Evolutionary conservation across 2,888 invertebrate genomes (phyloP).

Genomic region (Mimas tiliae): DNA sequence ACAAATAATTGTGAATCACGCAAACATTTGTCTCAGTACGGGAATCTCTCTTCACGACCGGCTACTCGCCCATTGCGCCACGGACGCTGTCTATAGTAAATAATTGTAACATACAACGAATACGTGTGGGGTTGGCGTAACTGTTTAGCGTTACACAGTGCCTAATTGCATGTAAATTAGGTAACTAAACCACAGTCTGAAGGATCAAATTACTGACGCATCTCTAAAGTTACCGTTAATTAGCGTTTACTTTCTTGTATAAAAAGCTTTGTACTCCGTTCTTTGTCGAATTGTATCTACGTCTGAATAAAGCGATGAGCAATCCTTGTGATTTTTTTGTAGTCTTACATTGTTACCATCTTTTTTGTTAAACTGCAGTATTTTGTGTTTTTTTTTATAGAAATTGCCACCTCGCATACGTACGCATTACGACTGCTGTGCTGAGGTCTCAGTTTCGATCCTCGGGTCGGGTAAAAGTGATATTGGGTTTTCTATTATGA

Average conservation of each 20-base stretch:
- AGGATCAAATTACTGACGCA: slow-evolving; percentile 25
- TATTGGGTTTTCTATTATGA: too few relatives aligned
- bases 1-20: too few relatives aligned
- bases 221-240: slow-evolving; percentile 30
- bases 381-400: neutral
- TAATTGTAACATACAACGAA: too few relatives aligned
- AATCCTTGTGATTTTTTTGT: neutral
- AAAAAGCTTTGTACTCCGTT: slow-evolving; percentile 10
- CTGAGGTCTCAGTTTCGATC: too few relatives aligned
- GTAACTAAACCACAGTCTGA: slow-evolving; percentile 22
- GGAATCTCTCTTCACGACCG: too few relatives aligned
- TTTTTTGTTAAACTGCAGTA: neutral
- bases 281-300: slow-evolving; percentile 13
- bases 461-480: too few relatives aligned
- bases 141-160: neutral
- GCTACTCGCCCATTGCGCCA: too few relatives aligned
- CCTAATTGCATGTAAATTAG: slow-evolving; percentile 7
- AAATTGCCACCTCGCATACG: too few relatives aligned
- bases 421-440: too few relatives aligned
- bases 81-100: too few relatives aligned
- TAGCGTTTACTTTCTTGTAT: slow-evolving; percentile 13
- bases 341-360: neutral
- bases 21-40: too few relatives aligned
- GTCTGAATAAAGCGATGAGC: neutral
- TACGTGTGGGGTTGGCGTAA: too few relatives aligned